Conservation (phyloP, 2,888 invertebrate genomes). For the Amblyjoppa fuscipennis region DNA sequence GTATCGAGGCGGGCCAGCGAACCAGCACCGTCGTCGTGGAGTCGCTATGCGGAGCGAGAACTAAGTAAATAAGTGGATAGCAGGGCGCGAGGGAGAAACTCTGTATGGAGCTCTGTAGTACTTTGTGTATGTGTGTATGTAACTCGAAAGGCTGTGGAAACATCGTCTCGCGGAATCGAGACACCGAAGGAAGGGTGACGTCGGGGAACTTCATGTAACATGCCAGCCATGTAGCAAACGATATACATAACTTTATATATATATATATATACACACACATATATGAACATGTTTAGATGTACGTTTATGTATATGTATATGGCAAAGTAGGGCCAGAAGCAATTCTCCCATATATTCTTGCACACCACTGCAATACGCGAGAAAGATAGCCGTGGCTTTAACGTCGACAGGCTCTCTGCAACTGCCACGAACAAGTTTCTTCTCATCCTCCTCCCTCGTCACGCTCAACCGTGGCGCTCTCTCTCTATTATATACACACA, state of each 20-base stretch:
- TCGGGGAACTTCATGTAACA: conserved; percentile 28
- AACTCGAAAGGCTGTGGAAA: conserved; percentile 32
- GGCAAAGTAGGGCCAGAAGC: not conserved
- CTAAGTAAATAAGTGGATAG: conserved; percentile 55
- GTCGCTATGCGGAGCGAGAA: not conserved
- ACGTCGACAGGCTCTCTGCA: conserved; percentile 30
- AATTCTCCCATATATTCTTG: conserved; percentile 27
- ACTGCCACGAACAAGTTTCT: conserved; percentile 38
- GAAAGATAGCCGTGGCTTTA: conserved; percentile 30
- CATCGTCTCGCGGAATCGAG: conserved; percentile 34
- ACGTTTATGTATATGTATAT: conserved; percentile 4
- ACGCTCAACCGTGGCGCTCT: not conserved
- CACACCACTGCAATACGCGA: conserved; percentile 18
- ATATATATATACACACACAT: no score
- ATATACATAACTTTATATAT: conserved; percentile 2
- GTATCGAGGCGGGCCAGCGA: conserved; percentile 18
- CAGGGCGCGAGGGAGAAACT: conserved; percentile 27
- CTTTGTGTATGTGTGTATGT: not conserved
- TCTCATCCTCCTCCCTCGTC: not conserved
- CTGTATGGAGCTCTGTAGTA: not conserved
- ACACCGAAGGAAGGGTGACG: conserved; percentile 18
- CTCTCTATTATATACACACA: no score
- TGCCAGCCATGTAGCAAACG: conserved; percentile 1
- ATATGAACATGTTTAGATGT: not conserved
- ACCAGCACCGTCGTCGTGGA: conserved; percentile 12